phyloP scores from a whole-genome alignment of 2,888 invertebrate genomes.

The Chesias legatella region DNA sequence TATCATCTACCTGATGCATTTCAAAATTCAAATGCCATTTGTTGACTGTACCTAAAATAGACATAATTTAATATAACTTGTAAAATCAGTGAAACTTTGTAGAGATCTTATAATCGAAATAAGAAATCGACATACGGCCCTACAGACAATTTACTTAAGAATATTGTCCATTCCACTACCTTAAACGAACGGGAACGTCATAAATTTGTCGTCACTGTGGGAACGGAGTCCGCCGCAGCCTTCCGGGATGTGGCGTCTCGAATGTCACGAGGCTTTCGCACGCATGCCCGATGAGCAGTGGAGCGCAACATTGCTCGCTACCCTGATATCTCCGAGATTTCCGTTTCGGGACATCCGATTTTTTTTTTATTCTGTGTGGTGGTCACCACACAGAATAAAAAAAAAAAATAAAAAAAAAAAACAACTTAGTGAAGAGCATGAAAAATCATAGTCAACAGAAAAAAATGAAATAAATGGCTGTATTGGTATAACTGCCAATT shows the following conservation, averaged over 20 bases:
- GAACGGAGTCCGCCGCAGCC: conserved; percentile 60
- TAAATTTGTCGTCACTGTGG: conserved; percentile 43
- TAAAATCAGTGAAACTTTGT: too few species aligned
- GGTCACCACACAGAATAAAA: not conserved
- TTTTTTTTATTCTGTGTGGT: conserved; percentile 2
- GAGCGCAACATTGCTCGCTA: conserved; percentile 48
- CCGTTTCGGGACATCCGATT: conserved; percentile 19
- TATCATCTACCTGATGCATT: too few species aligned
- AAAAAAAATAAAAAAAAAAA: too few species aligned
- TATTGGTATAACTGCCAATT: too few species aligned
- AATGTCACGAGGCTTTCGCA: conserved; percentile 67
- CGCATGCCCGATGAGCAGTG: conserved; percentile 56
- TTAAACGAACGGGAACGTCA: conserved; percentile 23
- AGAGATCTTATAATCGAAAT: too few species aligned
- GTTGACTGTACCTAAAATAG: too few species aligned
- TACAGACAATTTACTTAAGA: conserved; percentile 1
- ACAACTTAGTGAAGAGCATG: too few species aligned
- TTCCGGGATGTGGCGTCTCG: conserved; percentile 79
- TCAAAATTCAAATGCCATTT: too few species aligned
- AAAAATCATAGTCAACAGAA: too few species aligned
- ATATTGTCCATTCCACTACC: conserved; percentile 25
- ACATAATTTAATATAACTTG: too few species aligned
- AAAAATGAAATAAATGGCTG: too few species aligned
- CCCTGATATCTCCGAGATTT: conserved; percentile 19
- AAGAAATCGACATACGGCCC: not conserved